phyloP scores from a whole-genome alignment of 2,888 invertebrate genomes.

The Diarsia brunnea region DNA sequence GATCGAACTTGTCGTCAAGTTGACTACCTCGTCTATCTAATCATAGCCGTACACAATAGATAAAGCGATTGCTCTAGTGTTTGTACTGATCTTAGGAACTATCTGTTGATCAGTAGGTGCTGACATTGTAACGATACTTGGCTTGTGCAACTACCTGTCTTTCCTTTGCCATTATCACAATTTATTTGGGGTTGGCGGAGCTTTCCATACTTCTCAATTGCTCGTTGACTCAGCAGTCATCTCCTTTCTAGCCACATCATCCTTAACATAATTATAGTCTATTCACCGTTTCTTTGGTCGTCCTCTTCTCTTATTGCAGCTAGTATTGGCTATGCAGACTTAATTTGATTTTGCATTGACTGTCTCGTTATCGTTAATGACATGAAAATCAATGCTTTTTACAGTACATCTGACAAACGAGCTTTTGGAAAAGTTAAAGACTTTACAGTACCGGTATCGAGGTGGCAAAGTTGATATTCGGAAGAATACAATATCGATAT shows the following conservation, averaged over 20 bases:
- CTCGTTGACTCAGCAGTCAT: no score
- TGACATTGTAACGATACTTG: not conserved
- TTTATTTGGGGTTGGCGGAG: no score
- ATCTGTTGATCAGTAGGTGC: not conserved
- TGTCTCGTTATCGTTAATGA: not conserved
- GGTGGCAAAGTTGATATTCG: no score
- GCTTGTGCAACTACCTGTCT: no score
- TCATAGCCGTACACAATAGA: conserved; percentile 38
- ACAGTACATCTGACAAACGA: not conserved
- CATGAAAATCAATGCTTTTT: not conserved
- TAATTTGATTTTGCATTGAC: not conserved
- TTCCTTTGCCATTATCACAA: no score
- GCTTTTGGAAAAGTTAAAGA: conserved; percentile 1
- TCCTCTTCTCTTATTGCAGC: not conserved
- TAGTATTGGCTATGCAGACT: not conserved
- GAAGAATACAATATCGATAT: no score
- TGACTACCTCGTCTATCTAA: conserved; percentile 22
- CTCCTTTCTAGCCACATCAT: no score
- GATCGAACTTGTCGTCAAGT: conserved; percentile 24
- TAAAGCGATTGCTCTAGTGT: conserved; percentile 38
- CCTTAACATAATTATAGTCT: no score
- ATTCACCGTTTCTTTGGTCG: no score
- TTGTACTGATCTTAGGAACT: conserved; percentile 34
- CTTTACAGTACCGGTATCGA: not conserved
- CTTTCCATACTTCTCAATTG: no score